phyloP scores from a whole-genome alignment of 1,140 invertebrate species.

The Drosophila bipectinata region DNA sequence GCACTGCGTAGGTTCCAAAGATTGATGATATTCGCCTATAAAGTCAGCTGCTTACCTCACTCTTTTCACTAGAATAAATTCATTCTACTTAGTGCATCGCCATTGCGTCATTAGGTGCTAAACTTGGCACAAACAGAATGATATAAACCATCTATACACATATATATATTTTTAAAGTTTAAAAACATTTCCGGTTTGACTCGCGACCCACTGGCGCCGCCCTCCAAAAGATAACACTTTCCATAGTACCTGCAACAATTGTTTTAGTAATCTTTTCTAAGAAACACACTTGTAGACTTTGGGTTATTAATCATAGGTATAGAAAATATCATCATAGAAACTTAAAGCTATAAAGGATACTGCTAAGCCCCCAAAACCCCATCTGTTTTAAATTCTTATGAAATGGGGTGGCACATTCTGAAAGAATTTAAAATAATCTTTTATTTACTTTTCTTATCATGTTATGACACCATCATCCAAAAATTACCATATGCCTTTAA shows the following conservation, averaged over 20 bases:
- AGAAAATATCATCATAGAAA: not conserved
- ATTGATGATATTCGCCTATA: constrained; percentile 18
- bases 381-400: too few species aligned
- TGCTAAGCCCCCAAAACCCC: too few species aligned
- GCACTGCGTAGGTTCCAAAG: constrained; percentile 33
- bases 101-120: constrained; percentile 25
- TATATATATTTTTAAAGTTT: not conserved
- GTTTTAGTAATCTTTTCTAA: constrained; percentile 13
- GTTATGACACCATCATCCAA: not conserved
- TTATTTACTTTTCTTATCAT: too few species aligned
- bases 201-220: constrained; percentile 3
- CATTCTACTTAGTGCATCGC: constrained; percentile 9
- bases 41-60: constrained; percentile 54
- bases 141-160: not conserved
- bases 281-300: constrained; percentile 2
- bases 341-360: not conserved
- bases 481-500: not conserved
- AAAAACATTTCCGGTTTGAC: not conserved
- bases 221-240: not conserved
- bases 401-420: too few species aligned
- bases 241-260: constrained; percentile 9
- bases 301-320: constrained; percentile 7
- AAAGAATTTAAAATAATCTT: too few species aligned
- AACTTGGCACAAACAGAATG: not conserved
- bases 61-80: constrained; percentile 15